Evolutionary conservation across 2,797 vertebrate species (phyloP), one percentile per base, ranked within the genome.

Genomic region (Brachyrhaphis roseni): DNA sequence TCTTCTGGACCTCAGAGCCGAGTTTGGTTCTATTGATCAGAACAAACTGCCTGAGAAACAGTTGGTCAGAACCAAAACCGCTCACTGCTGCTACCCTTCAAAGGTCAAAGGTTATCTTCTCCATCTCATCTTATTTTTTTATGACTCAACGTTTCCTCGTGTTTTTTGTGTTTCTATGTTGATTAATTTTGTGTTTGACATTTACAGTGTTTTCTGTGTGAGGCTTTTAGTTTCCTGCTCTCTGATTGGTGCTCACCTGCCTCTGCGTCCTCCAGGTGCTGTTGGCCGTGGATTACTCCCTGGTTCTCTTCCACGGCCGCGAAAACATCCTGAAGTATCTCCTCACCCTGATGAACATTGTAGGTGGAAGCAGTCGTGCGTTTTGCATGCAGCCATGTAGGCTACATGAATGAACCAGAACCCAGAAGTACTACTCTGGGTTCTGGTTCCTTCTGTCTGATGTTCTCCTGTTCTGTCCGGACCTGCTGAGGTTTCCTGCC

Each of bases 271-370:
- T 53, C 0, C 80, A 99, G 92, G 98, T 99, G 26, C 92, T 99
- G 55, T 93, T 99, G 74, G 98, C 97, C 0, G 98, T 98, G 18
- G 98, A 99, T 68, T 98, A 98, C 91, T 98, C 98, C 0, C 97
- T 99, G 80, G 97, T 99, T 73, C 96, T 97, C 15, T 99, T 99
- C 92, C 98, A 99, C 0, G 97, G 98, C 46, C 95, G 96, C 84
- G 97, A 99, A 72, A 95, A 98, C 0, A 97, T 99, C 77, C 97
- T 98, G 95, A 98, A 97, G 82, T 99, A 99, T 88, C 96, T 99
- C 46, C 95, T 99, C 83, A 99, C 98, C 0, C 93, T 99, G 86
- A 98, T 99, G 97, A 98, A 99, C 79, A 99, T 99, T 46, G 98
- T 99, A 93, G 96, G 98, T 95, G 28, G 20, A 73, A 31, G 26